Conservation (phyloP, 2,888 invertebrate genomes). For the Sepioteuthis lessoniana region DNA sequence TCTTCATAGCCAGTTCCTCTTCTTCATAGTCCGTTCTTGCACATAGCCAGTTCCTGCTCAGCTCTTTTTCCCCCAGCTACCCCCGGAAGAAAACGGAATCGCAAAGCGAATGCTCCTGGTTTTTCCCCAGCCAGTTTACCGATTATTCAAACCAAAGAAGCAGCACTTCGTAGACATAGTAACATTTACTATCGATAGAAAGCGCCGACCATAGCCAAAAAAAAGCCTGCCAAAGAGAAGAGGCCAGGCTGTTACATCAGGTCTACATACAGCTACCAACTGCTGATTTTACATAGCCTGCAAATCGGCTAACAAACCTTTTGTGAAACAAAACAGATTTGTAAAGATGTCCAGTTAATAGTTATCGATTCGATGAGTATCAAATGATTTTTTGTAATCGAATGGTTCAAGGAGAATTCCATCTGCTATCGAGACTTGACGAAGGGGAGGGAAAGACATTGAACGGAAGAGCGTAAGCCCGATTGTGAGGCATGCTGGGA, state of each 20-base stretch:
- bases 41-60: slow-evolving; percentile 6
- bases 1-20: slow-evolving; percentile 25
- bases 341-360: neutral
- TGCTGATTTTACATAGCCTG: neutral
- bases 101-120: slow-evolving; percentile 39
- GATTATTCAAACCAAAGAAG: neutral
- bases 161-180: neutral
- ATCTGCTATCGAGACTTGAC: neutral
- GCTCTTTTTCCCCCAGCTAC: slow-evolving; percentile 24
- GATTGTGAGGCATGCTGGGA: slow-evolving; percentile 44
- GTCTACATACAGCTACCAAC: neutral
- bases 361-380: neutral
- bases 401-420: neutral
- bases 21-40: slow-evolving; percentile 13
- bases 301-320: neutral
- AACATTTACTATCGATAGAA: slow-evolving; percentile 33
- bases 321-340: neutral
- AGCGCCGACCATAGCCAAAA: neutral
- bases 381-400: slow-evolving; percentile 41
- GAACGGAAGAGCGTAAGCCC: slow-evolving; percentile 45
- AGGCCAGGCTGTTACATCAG: slow-evolving; percentile 40
- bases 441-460: slow-evolving; percentile 41
- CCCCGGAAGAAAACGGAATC: slow-evolving; percentile 37
- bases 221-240: slow-evolving; percentile 23
- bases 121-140: neutral